phyloP scores from a whole-genome alignment of 2,888 invertebrate species.

The Thymelicus sylvestris region DNA sequence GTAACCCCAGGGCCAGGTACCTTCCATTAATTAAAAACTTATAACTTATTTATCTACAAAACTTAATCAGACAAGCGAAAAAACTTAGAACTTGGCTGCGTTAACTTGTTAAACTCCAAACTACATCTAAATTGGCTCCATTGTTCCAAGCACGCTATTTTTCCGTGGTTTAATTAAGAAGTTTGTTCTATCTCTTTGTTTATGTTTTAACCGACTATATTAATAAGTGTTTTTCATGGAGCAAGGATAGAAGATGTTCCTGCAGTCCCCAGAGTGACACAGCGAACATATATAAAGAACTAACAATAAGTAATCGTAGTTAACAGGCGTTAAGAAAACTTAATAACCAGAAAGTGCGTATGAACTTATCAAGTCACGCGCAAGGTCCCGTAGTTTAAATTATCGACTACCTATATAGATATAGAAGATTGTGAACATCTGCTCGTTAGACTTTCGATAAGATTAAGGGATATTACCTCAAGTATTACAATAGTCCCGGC shows the following conservation, averaged over 20 bases:
- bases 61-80: conserved; percentile 1
- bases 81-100: conserved; percentile 1
- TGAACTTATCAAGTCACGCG: too few relatives aligned
- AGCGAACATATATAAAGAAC: too few relatives aligned
- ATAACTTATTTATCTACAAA: conserved; percentile 10
- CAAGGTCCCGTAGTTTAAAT: too few relatives aligned
- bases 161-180: conserved; percentile 12
- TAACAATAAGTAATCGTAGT: too few relatives aligned
- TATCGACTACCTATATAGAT: too few relatives aligned
- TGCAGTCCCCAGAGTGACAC: too few relatives aligned
- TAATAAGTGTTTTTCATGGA: conserved; percentile 3
- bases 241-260: background rate
- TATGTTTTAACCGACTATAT: background rate
- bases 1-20: background rate
- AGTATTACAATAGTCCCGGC: too few relatives aligned
- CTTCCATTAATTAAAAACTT: conserved; percentile 1
- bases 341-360: too few relatives aligned
- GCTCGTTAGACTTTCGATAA: too few relatives aligned
- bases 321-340: too few relatives aligned
- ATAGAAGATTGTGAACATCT: too few relatives aligned
- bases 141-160: conserved; percentile 11
- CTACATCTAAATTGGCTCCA: conserved; percentile 14
- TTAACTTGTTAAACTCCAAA: conserved; percentile 8
- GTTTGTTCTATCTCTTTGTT: conserved; percentile 9
- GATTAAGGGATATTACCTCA: too few relatives aligned